Evolutionary conservation across 2,113 vertebrate genomes (phyloP), one percentile per base, ranked within the genome.

Genomic region (Catharus minimus): DNA sequence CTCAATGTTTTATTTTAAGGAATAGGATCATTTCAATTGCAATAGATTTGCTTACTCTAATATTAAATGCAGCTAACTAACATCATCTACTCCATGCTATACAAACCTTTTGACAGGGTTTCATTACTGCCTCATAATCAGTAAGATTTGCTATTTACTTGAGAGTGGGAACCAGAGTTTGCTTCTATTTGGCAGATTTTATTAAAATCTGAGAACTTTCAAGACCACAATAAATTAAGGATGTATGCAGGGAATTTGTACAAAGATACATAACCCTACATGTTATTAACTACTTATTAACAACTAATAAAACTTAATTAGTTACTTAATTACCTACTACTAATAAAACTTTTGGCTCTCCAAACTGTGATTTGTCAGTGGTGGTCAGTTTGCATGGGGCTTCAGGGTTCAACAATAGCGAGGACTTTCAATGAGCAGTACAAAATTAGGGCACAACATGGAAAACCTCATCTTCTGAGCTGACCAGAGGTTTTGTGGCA

Each of bases 161-260:
- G 26, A 73, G 49, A 53, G 46, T 79, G 47, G 55, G 33, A 89
- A 73, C 36, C 20, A 60, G 38, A 88, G 50, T 85, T 91, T 73
- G 39, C 67, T 57, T 87, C 38, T 91, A 3, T 75, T 85, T 82
- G 39, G 15, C 33, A 87, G 55, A 53, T 62, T 87, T 84, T n/a
- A 93, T 66, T 93, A 94, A 93, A 93, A 84, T 82, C 36, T 86
- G 26, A 55, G 10, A 8, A 77, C 32, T 86, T 43, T 55, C 65
- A 74, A 43, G 8, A 81, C 44, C 21, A 23, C 50, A 62, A 30
- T 66, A 92, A 89, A 86, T 91, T 86, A 78, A 72, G 30, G 14
- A 3, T 22, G 7, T 30, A 50, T 84, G 43, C 21, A 71, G 69
- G 73, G 56, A 81, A 77, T 84, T 41, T 62, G 32, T 64, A 56